Evolutionary conservation across 2,888 invertebrate genomes (phyloP).

Genomic region (Lasioglossum lativentre): DNA sequence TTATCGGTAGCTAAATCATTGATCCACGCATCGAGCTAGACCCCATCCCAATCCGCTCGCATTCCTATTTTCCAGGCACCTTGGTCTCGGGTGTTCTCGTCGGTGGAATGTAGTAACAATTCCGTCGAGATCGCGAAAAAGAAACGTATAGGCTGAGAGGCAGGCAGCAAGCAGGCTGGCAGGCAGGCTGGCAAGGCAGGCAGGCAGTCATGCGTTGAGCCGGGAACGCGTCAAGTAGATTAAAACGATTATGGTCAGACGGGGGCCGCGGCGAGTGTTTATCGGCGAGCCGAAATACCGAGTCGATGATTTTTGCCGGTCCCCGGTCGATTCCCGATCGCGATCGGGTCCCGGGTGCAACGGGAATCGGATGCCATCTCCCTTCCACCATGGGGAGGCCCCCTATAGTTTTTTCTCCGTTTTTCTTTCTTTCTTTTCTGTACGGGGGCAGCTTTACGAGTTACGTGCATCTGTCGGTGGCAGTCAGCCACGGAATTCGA

Average conservation of each 20-base stretch:
- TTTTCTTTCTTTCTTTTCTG: constrained; percentile 6
- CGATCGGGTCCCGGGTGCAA: constrained; percentile 5
- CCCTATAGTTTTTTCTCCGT: not conserved
- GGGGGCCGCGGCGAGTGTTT: not conserved
- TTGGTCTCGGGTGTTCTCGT: constrained; percentile 2
- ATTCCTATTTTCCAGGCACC: constrained; percentile 5
- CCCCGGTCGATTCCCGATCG: constrained; percentile 16
- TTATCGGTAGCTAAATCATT: not conserved
- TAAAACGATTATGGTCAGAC: constrained; percentile 54
- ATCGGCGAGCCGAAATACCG: constrained; percentile 27
- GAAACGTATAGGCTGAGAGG: constrained; percentile 11
- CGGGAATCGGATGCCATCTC: not conserved
- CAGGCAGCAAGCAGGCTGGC: not conserved
- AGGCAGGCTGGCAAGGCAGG: not conserved
- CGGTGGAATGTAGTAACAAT: constrained; percentile 20
- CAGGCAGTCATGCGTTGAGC: constrained; percentile 44
- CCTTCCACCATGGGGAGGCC: not conserved
- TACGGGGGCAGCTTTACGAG: constrained; percentile 4
- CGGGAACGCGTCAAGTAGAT: constrained; percentile 51
- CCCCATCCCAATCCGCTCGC: not conserved
- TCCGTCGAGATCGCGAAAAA: constrained; percentile 21
- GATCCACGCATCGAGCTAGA: not conserved
- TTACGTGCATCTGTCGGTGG: constrained; percentile 48
- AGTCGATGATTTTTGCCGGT: constrained; percentile 24
- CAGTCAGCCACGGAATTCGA: constrained; percentile 54